These are phyloP conservation scores for Leontopithecus rosalia DNA, from an alignment of 2,797 vertebrate genomes.

Conservation along the genomic window DNA sequence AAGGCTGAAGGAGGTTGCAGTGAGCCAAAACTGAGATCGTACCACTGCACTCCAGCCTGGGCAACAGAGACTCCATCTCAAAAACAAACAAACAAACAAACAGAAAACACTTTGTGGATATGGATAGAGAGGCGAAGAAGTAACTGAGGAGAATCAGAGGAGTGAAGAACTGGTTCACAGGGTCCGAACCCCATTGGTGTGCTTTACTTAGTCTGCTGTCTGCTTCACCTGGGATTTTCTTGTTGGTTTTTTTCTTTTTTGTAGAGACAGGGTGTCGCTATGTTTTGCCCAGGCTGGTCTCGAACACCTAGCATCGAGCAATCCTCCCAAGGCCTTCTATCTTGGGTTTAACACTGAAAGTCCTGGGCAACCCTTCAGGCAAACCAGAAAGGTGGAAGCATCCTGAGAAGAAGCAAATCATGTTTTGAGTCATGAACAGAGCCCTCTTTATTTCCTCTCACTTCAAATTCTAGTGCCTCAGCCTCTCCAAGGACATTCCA, in stretches of 20 bases:
- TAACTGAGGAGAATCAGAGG: neutral
- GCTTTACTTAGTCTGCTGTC: accelerated
- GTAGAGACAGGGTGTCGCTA: neutral
- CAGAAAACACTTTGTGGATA: neutral
- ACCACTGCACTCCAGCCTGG: neutral
- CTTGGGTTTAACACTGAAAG: neutral
- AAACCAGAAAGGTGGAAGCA: neutral
- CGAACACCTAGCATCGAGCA: neutral
- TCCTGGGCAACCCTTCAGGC: neutral
- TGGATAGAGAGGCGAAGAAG: neutral
- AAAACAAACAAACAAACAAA: neutral
- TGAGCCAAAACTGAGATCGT: neutral
- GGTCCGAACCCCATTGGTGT: neutral
- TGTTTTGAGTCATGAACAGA: neutral
- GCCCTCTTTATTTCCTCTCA: neutral
- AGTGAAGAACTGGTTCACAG: neutral
- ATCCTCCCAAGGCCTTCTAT: neutral
- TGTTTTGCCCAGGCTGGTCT: neutral
- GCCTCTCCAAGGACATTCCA: neutral
- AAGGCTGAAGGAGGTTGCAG: neutral
- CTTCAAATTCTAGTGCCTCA: neutral
- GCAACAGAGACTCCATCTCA: neutral
- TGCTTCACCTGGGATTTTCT: neutral
- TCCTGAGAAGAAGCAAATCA: neutral
- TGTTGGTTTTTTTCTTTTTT: neutral